Evolutionary conservation across 2,888 invertebrate species (phyloP), one percentile per base, ranked within the genome.

Genomic region (Myopa tessellatipennis): DNA sequence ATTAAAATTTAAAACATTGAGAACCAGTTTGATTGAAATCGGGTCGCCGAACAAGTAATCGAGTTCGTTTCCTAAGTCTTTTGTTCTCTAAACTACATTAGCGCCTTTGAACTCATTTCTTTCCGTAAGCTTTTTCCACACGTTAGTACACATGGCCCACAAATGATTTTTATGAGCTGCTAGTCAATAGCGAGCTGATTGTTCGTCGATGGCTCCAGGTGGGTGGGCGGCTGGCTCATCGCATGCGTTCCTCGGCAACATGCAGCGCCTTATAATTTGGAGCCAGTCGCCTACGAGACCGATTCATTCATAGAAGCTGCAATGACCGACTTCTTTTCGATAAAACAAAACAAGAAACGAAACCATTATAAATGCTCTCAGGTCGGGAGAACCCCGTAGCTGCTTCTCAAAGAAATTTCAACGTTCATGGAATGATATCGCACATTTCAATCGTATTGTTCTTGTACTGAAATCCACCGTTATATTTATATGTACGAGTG

Each of bases 371-470:
- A 26, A 55, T 26, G 73, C 73, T 45, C 16, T 40, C 18, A 40
- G 40, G 45, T 18, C 40, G 45, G 10, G 45, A 45, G 45, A 6
- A 45, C 36, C 65, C 52, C 10, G 38, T 16, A 50, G 60, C 50
- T 52, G 36, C 34, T 14, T 40, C 26, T 26, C 26, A 26, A 26
- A 26, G 26, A 26, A 1, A 26, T 26, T 26, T 26, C 26, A 26
- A 16, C 45, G 65, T 60, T 58, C 77, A 71, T 71, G 69, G 68
- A 84, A 82, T 85, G 85, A 84, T 85, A 85, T 85, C 85, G 84
- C 85, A 83, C 82, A 83, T 83, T 85, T 83, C 84, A 84, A 85
- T 85, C 84, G 84, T 82, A 84, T 85, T 83, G 81, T 84, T 84
- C 36, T 26, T 38, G n/a, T 8, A 45, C 10, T 45, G 2, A 10